These are phyloP conservation scores for Leptogaster cylindrica DNA, from an alignment of 2,888 invertebrate genomes.

Conservation along the genomic window DNA sequence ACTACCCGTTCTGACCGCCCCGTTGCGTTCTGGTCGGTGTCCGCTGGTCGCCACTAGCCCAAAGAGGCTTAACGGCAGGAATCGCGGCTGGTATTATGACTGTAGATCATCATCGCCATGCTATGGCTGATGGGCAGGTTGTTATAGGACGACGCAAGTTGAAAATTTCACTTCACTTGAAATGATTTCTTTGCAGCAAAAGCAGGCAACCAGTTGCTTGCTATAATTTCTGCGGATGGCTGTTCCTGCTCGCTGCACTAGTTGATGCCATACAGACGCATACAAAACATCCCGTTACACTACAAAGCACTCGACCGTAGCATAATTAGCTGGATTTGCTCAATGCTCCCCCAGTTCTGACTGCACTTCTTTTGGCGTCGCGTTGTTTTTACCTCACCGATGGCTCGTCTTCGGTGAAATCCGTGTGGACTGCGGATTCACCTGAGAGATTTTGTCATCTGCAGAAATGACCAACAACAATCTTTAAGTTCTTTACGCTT, in stretches of 20 bases:
- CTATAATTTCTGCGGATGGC: slow-evolving; percentile 10
- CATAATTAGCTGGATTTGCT: not conserved
- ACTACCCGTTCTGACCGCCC: not conserved
- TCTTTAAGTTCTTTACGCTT: too few relatives aligned
- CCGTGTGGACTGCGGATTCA: too few relatives aligned
- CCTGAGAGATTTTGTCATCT: too few relatives aligned
- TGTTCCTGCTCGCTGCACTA: not conserved
- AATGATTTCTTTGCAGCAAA: not conserved
- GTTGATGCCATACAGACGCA: not conserved
- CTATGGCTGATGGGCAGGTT: not conserved
- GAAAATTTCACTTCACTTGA: not conserved
- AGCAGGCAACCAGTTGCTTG: not conserved
- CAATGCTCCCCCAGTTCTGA: too few relatives aligned
- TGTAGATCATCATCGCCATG: not conserved
- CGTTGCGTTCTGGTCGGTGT: not conserved
- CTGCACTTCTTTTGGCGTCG: too few relatives aligned
- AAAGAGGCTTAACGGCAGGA: not conserved
- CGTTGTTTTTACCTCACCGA: too few relatives aligned
- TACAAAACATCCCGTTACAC: slow-evolving; percentile 36
- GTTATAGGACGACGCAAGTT: not conserved
- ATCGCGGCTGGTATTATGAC: not conserved
- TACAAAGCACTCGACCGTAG: not conserved
- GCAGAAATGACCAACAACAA: too few relatives aligned
- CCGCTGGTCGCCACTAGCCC: too few relatives aligned
- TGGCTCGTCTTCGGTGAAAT: too few relatives aligned